Percentiles rank a stretch among this genome's conserved stretches.
phyloP scores from a whole-genome alignment of 64 coral and sea anemone genomes.

The Montipora capricornis region DNA sequence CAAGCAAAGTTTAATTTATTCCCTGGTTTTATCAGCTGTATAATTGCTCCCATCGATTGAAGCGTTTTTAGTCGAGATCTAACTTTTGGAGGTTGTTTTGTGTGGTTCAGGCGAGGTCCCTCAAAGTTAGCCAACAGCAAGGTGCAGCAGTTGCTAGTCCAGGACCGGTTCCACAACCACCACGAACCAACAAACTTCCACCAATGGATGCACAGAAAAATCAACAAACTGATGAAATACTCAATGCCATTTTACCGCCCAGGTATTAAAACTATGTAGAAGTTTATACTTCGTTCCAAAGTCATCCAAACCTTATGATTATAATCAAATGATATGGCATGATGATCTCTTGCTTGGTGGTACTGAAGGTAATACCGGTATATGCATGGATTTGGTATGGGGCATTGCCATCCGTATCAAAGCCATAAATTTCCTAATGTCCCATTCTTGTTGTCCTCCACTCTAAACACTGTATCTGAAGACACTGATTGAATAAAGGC shows the following conservation, averaged over 20 bases:
- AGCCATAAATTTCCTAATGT: too few relatives aligned
- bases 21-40: background rate
- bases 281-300: background rate
- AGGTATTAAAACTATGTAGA: conserved; percentile 49
- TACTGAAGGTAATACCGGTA: too few relatives aligned
- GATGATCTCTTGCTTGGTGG: too few relatives aligned
- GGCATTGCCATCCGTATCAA: too few relatives aligned
- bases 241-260: conserved; percentile 98
- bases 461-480: too few relatives aligned
- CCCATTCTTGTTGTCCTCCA: too few relatives aligned
- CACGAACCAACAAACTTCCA: conserved; percentile 86
- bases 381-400: too few relatives aligned
- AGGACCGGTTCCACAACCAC: conserved; percentile 92
- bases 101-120: conserved; percentile 75
- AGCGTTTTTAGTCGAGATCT: too few relatives aligned
- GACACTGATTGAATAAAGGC: too few relatives aligned
- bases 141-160: conserved; percentile 55
- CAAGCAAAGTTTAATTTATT: background rate
- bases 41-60: too few relatives aligned
- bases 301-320: too few relatives aligned
- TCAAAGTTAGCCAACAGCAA: conserved; percentile 98
- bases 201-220: conserved; percentile 97
- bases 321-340: too few relatives aligned
- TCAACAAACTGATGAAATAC: conserved; percentile 98
- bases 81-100: background rate